Base-by-base conservation (phyloP, 2,888 invertebrate genomes). In the Norana najaformis region DNA sequence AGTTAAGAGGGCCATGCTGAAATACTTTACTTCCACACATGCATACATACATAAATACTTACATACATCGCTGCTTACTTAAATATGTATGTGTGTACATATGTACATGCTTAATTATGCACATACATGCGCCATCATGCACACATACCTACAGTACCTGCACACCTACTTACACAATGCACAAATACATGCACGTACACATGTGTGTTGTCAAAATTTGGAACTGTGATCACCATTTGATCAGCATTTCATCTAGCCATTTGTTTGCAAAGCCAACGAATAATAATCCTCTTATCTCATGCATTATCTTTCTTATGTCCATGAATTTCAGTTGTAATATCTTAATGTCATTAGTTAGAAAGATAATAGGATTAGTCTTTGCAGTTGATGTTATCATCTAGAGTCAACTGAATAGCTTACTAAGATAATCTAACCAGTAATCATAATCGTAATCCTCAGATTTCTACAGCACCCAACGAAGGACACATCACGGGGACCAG, bases 61-160 rank as follows among this genome's bases (percentile, higher is more conserved):
- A 30, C 38, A 88, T 88, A 37, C 38, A n/a, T n/a, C n/a, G n/a
- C n/a, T n/a, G n/a, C n/a, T n/a, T n/a, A 34, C 35, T 20, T 88
- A 88, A 23, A 88, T 88, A 88, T 88, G 35, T 88, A 88, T 88
- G 35, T 88, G 35, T 88, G 35, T 88, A 88, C 35, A 88, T 88
- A 88, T 88, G 35, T 88, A 88, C 35, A 85, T 83, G 2, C 83
- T 35, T 83, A 36, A 18, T 34, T 83, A 36, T 14, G 1, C 20
- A 20, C 83, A 83, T 34, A 83, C 83, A 83, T n/a, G 34, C 83
- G 11, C 35, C n/a, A n/a, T 8, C 35, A 83, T 34, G 34, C 35
- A 35, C 83, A 35, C 83, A 83, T 14, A n/a, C 14, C 8, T 83
- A 14, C 35, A 83, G 23, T 4, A 18, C 11, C 20, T 18, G 11